Evolutionary conservation across 1,140 invertebrate genomes (phyloP), one percentile per base, ranked within the genome.

Genomic region (Amphibalanus amphitrite): DNA sequence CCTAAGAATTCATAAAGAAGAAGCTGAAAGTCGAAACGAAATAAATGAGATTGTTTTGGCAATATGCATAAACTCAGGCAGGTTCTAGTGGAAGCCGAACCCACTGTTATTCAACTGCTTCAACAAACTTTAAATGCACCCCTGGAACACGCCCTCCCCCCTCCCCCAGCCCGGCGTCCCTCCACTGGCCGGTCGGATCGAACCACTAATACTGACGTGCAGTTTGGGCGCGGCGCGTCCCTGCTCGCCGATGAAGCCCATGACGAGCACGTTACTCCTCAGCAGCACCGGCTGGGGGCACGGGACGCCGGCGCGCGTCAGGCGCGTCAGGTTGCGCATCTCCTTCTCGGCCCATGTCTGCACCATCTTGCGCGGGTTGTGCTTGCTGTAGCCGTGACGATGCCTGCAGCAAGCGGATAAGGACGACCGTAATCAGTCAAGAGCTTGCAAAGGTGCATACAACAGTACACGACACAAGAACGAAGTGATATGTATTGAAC

Each of bases 271-370:
- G 83, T 98, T 93, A 72, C 90, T 90, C 69, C 89, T 84, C 68
- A 96, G 80, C n/a, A 92, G 80, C 72, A 93, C 86, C 0, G 93
- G 93, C 78, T 91, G 86, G 0, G 95, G 95, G 67, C 93, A 92
- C 71, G 85, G 86, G 0, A 98, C 81, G 0, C 87, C 87, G 71
- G 86, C 87, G 76, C 88, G 85, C 73, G 89, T 82, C 79, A 97
- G 87, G 74, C 93, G 83, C 4, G 86, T 83, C 73, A 98, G 86
- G 83, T 99, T 99, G 69, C 95, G 83, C 86, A 95, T 92, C 83
- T 98, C 96, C 79, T 99, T 99, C 80, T 98, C 95, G 29, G 95
- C 96, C 97, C 96, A 99, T 0, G 91, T 93, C 67, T 88, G 84
- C 0, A 98, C 93, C 95, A 98, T 98, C 84, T 98, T 98, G 30